These are phyloP conservation scores for Temnopleurus reevesii DNA, from an alignment of 53 echinoderm and acorn worm species.

Conservation along the genomic window DNA sequence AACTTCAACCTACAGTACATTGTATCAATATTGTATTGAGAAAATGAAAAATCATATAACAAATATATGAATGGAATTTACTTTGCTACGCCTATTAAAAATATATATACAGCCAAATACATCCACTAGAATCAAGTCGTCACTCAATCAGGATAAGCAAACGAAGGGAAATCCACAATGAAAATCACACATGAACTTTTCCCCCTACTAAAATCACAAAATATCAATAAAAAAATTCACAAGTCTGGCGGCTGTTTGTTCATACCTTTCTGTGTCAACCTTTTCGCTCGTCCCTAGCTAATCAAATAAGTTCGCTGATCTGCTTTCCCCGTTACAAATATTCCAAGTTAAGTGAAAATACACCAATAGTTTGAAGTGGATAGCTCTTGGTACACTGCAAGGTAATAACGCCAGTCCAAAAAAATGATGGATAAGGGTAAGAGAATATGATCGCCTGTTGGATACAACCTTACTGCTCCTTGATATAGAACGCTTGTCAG, in stretches of 20 bases:
- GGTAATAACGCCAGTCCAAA: not conserved
- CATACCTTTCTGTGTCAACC: not conserved
- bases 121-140: not conserved
- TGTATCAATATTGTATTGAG: too few relatives aligned
- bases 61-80: too few relatives aligned
- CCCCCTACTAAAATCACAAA: not conserved
- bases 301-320: not conserved
- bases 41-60: too few relatives aligned
- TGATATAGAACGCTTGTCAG: too few relatives aligned
- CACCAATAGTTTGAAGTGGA: not conserved
- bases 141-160: not conserved
- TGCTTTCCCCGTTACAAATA: not conserved
- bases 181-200: slow-evolving; percentile 7
- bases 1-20: too few relatives aligned
- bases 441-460: not conserved
- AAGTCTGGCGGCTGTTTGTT: not conserved
- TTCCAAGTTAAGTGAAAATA: not conserved
- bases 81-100: too few relatives aligned
- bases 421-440: too few relatives aligned
- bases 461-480: not conserved
- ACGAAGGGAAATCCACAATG: not conserved
- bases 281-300: not conserved
- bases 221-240: slow-evolving; percentile 3
- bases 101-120: too few relatives aligned
- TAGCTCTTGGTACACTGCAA: not conserved